These are phyloP conservation scores for Danaus melanippus DNA, from an alignment of 1,140 invertebrate species.

Conservation along the genomic window DNA sequence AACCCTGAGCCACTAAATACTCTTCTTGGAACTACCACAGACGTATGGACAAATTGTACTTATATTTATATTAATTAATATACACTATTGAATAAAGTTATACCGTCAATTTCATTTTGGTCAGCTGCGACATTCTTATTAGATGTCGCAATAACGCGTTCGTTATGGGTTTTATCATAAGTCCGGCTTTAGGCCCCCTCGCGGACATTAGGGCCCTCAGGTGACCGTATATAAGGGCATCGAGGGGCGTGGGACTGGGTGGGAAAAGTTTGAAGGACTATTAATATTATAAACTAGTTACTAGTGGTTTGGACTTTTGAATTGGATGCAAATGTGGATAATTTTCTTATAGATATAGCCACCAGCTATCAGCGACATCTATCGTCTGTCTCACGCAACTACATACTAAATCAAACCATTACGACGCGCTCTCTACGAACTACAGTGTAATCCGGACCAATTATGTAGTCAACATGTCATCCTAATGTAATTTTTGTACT, in stretches of 20 bases:
- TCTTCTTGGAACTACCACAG: constrained; percentile 45
- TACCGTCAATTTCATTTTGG: constrained; percentile 48
- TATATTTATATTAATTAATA: not conserved
- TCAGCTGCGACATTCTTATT: constrained; percentile 39
- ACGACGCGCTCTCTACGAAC: no score
- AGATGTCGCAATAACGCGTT: constrained; percentile 39
- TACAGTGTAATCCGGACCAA: no score
- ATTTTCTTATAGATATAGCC: no score
- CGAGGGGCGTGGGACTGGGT: constrained; percentile 89
- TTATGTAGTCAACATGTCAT: no score
- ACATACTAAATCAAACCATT: no score
- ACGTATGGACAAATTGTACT: not conserved
- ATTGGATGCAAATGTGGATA: no score
- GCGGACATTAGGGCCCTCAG: constrained; percentile 94
- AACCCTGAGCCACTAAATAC: constrained; percentile 44
- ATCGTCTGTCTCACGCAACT: no score
- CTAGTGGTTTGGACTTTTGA: no score
- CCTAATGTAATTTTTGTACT: no score
- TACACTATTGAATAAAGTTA: constrained; percentile 11
- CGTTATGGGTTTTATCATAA: constrained; percentile 45
- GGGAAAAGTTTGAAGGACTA: constrained; percentile 1
- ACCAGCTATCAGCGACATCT: no score
- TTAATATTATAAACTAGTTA: no score
- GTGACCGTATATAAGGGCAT: constrained; percentile 97
- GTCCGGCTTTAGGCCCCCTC: constrained; percentile 77